A percentile compares a stretch with the other conserved stretches of the same genome.
Conservation (phyloP, 2,113 vertebrate species). For the Butorides virescens region DNA sequence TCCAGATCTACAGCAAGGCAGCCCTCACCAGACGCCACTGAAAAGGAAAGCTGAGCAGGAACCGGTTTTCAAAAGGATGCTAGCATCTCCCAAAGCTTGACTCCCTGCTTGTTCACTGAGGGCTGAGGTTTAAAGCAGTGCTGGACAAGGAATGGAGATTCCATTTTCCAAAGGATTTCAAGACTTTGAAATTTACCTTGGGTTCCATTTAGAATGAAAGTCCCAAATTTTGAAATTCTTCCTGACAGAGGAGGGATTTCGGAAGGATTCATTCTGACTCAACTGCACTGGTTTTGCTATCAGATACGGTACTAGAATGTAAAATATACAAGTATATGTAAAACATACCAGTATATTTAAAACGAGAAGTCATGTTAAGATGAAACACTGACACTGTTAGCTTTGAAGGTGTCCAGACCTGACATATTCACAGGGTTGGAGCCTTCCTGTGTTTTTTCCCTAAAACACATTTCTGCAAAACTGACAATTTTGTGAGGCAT, state of each 20-base stretch:
- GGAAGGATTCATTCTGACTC: background rate
- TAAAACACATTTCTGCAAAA: background rate
- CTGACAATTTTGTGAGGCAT: background rate
- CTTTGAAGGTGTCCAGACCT: background rate
- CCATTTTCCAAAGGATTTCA: background rate
- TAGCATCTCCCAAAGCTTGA: background rate
- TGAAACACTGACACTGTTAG: background rate
- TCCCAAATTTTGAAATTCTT: background rate
- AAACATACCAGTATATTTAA: background rate
- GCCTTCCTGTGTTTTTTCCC: background rate
- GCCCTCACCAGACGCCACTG: background rate
- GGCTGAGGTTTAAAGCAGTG: background rate
- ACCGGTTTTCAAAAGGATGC: background rate
- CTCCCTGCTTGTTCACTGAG: background rate
- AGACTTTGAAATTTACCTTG: background rate
- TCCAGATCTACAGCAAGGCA: background rate
- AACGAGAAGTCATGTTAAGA: background rate
- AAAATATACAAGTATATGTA: background rate
- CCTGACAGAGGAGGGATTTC: background rate
- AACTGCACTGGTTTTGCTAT: background rate
- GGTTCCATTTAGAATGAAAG: background rate
- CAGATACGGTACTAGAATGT: background rate
- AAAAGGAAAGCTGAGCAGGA: background rate
- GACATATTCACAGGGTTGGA: background rate
- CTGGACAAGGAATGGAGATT: background rate